Base-by-base conservation (phyloP, 2,888 invertebrate species). In the Hipparchia sbordonii region DNA sequence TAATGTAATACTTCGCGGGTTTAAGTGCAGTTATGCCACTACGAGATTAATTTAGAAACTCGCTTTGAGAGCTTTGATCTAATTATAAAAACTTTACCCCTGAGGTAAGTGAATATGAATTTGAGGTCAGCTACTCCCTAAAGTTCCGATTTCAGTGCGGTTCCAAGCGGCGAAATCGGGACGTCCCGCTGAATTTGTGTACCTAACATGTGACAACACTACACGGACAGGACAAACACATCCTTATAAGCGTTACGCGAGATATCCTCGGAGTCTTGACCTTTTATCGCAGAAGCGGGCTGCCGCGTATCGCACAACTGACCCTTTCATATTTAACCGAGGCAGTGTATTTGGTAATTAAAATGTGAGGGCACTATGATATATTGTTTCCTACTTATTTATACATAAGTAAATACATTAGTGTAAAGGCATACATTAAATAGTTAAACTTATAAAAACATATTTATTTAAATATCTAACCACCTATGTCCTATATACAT, bases 221-320 rank as follows among this genome's bases (percentile, higher is more conserved):
- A 68, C 77, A 69, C 60, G 75, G 73, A 79, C 72, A 70, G 78
- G 84, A 90, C 89, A 91, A 84, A 84, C 85, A 81, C 79, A 84
- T 85, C 87, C 86, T 85, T 87, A 61, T 87, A 86, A 86, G 76
- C 77, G 81, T 52, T 52, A 61, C 51, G 82, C 81, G 82, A 86
- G 87, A 87, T 87, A 88, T 87, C 87, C 88, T 85, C 83, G 81
- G 78, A 83, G 89, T 87, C 87, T 81, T 87, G 91, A 90, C 90
- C 91, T 82, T 84, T 91, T 91, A 91, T 91, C 91, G 82, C 74
- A 74, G 75, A n/a, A 4, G 56, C 56, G 56, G 56, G 33, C 59
- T 48, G 48, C 48, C 72, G 74, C 76, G 78, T 79, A 77, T 80
- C 79, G 85, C 81, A 84, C 85, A 84, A 85, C 84, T 77, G 78